Percentiles rank a stretch among this genome's conserved stretches.
Conservation (phyloP, 2,113 vertebrate species). For the Arenaria interpres region DNA sequence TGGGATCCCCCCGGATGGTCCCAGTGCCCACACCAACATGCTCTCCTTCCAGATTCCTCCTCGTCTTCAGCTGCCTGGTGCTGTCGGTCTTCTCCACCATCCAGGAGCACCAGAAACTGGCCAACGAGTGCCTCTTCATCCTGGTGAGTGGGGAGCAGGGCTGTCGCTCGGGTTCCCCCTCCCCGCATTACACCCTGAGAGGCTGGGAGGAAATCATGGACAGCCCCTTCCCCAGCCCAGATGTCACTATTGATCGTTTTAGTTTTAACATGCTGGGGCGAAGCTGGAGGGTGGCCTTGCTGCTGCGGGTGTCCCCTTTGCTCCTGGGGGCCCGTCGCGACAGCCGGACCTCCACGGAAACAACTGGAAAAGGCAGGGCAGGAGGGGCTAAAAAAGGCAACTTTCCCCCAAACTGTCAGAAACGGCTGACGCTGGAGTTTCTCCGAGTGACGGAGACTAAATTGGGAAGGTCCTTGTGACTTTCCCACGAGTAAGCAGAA, state of each 20-base stretch:
- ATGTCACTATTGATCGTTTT: rapidly evolving
- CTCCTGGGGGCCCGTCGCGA: rapidly evolving
- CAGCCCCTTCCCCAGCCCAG: not conserved
- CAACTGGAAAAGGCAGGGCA: not conserved
- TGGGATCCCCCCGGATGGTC: not conserved
- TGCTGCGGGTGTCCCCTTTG: rapidly evolving
- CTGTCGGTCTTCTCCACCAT: conserved; percentile 98
- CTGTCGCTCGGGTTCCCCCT: rapidly evolving
- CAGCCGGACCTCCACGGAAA: rapidly evolving
- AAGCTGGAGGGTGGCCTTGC: not conserved
- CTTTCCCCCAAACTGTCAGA: conserved; percentile 62
- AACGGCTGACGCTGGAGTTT: conserved; percentile 69
- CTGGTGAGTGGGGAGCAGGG: conserved; percentile 78
- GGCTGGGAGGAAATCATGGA: rapidly evolving
- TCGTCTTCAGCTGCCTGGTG: conserved; percentile 98
- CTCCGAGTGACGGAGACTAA: conserved; percentile 66
- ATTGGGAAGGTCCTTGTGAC: conserved; percentile 77
- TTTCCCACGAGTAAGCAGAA: conserved; percentile 72
- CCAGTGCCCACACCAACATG: rapidly evolving
- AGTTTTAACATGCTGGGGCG: rapidly evolving
- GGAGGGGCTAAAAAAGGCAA: conserved; percentile 44
- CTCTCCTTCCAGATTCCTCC: conserved; percentile 87
- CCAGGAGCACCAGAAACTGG: conserved; percentile 88
- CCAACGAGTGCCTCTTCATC: conserved; percentile 96
- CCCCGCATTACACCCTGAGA: rapidly evolving